Evolutionary conservation across 2,797 vertebrate genomes (phyloP).

Genomic region (Rhodeus uyekii): DNA sequence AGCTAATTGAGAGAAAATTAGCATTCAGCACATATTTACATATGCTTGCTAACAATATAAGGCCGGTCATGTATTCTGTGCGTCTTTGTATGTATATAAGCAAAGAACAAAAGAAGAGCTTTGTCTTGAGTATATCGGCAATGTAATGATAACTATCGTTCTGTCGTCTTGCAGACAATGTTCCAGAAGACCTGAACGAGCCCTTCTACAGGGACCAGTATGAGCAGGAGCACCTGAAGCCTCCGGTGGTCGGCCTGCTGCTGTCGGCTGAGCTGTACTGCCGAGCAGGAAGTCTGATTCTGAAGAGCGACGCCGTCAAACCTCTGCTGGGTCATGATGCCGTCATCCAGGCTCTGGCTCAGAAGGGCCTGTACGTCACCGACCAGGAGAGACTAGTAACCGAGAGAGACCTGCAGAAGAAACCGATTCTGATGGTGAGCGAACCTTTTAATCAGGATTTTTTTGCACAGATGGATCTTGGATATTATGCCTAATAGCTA

Average conservation of each 20-base stretch:
- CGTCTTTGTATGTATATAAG: neutral
- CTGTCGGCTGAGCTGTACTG: constrained; percentile 96
- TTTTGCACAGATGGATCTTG: neutral
- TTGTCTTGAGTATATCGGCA: neutral
- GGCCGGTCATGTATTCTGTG: neutral
- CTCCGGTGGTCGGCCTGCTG: constrained; percentile 89
- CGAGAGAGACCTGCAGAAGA: constrained; percentile 91
- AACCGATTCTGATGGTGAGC: constrained; percentile 96
- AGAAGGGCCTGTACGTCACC: constrained; percentile 93
- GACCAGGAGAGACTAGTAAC: constrained; percentile 95
- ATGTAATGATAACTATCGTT: neutral
- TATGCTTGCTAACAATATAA: neutral
- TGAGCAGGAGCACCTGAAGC: constrained; percentile 97
- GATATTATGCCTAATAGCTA: neutral
- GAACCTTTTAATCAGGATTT: neutral
- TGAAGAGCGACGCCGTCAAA: constrained; percentile 87
- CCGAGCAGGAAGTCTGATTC: constrained; percentile 90
- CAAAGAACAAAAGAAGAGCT: neutral
- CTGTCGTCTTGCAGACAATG: constrained; percentile 78
- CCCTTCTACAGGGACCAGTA: constrained; percentile 99
- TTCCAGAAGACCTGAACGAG: constrained; percentile 89
- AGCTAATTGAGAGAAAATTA: too few species aligned
- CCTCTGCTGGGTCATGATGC: constrained; percentile 92
- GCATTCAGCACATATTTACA: too few species aligned
- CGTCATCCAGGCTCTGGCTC: constrained; percentile 93